Evolutionary conservation across 2,797 vertebrate species (phyloP).

Genomic region (Hypotaenidia okinawae): DNA sequence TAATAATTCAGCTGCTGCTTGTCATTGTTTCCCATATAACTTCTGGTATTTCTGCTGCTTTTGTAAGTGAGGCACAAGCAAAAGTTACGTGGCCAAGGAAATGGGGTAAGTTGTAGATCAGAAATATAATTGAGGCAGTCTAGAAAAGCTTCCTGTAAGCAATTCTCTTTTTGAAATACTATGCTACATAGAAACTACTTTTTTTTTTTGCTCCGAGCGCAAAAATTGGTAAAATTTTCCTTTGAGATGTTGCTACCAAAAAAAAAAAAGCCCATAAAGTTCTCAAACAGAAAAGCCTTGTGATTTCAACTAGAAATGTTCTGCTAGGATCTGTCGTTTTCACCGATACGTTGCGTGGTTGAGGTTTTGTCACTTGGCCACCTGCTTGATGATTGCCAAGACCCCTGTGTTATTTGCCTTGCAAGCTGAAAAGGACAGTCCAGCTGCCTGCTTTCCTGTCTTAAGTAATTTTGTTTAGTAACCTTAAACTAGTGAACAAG

Average conservation of each 20-base stretch:
- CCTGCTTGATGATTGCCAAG: not conserved
- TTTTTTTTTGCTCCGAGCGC: not conserved
- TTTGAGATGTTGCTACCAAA: not conserved
- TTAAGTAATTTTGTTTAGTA: not conserved
- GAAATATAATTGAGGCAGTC: not conserved
- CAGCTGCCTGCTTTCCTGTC: not conserved
- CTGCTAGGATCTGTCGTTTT: not conserved
- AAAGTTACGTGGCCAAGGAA: not conserved
- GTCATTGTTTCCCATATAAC: not conserved
- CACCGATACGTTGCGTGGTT: not conserved
- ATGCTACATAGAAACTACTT: not conserved
- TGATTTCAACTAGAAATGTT: not conserved
- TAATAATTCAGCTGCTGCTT: not conserved
- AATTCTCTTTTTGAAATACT: not conserved
- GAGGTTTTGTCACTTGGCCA: not conserved
- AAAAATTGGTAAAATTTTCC: not conserved
- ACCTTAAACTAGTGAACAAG: not conserved
- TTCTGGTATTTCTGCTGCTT: not conserved
- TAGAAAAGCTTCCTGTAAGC: not conserved
- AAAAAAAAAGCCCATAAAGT: not conserved
- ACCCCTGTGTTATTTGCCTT: not conserved
- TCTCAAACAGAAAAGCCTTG: not conserved
- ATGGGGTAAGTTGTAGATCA: not conserved
- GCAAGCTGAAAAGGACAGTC: not conserved
- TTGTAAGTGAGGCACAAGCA: not conserved